Base-by-base conservation (phyloP, 2,113 vertebrate species). In the Peromyscus maniculatus region DNA sequence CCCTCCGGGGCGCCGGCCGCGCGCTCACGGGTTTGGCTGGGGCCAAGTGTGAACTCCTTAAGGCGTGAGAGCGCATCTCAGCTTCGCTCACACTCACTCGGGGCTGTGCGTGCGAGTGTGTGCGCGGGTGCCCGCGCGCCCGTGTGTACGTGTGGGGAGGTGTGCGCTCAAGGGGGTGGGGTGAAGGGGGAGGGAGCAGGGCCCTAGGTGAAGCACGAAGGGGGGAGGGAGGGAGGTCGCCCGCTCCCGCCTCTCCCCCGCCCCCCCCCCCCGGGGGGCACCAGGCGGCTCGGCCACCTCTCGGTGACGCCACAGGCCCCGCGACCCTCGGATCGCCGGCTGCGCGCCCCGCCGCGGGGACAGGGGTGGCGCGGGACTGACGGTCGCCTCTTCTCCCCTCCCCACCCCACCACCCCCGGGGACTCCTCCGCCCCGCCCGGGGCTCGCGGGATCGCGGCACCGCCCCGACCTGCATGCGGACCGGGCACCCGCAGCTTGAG, bases 131-230 rank as follows among this genome's bases (percentile, higher is more conserved):
- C 43, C 67, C 79, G 91, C 72, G 97, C 89, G 96, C 59, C 89
- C 89, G 96, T 52, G 91, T 95, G 91, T 79, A 84, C 94, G 97
- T 96, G 95, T 80, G 90, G 90, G 96, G 97, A 97, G 97, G 97
- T 97, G 97, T 97, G 95, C 90, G 83, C 97, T 92, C 33, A n/a
- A 71, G 86, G 86, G 86, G 86, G 86, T 87, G 97, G 96, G 93
- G 96, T 84, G 94, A 74, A 74, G 74, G 74, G 92, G 84, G 69
- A 1, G 94, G 28, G 49, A 62, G 49, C 49, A 55, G 84, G 83
- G 96, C 96, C 19, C 49, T 57, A 92, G 97, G 97, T 97, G 96
- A 66, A 77, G 86, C 97, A 0, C n/a, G 11, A 3, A 79, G 83
- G 52, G 52, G 52, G 52, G 49, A 52, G 64, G 69, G 69, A 69